Percentiles rank a stretch among this genome's conserved stretches.
phyloP scores from a whole-genome alignment of 2,113 vertebrate genomes.

The Aleadryas rufinucha region DNA sequence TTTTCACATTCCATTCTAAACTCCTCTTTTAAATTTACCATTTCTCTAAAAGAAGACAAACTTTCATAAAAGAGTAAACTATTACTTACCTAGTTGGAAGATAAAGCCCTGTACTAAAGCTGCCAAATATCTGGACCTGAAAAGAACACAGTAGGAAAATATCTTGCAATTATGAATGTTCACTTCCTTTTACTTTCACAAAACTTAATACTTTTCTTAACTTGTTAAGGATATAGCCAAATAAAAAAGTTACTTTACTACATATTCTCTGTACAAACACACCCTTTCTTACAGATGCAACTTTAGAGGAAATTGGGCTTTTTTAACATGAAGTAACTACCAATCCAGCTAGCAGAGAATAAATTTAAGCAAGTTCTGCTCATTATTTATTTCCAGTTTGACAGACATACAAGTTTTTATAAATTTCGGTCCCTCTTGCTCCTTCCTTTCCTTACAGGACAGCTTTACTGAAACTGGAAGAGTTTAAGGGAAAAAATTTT shows the following conservation, averaged over 20 bases:
- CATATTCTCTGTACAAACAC: background rate
- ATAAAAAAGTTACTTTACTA: background rate
- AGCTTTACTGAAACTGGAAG: background rate
- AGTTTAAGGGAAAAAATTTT: background rate
- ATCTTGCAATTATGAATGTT: background rate
- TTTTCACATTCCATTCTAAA: background rate
- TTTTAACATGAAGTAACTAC: background rate
- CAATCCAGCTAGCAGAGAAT: background rate
- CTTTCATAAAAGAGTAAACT: background rate
- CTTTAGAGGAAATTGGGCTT: background rate
- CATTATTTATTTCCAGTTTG: background rate
- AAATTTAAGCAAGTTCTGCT: background rate
- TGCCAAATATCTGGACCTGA: conserved; percentile 97
- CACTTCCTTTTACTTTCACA: background rate
- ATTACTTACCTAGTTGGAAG: conserved; percentile 91
- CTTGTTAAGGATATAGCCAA: background rate
- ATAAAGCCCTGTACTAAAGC: conserved; percentile 97
- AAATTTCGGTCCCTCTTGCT: background rate
- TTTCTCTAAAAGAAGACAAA: background rate
- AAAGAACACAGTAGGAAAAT: background rate
- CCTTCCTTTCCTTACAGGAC: background rate
- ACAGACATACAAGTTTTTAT: background rate
- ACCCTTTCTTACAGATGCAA: background rate
- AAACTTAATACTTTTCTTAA: background rate
- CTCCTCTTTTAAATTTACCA: background rate